Conservation (phyloP, 2,797 vertebrate species). For the Acanthurus tractus region DNA sequence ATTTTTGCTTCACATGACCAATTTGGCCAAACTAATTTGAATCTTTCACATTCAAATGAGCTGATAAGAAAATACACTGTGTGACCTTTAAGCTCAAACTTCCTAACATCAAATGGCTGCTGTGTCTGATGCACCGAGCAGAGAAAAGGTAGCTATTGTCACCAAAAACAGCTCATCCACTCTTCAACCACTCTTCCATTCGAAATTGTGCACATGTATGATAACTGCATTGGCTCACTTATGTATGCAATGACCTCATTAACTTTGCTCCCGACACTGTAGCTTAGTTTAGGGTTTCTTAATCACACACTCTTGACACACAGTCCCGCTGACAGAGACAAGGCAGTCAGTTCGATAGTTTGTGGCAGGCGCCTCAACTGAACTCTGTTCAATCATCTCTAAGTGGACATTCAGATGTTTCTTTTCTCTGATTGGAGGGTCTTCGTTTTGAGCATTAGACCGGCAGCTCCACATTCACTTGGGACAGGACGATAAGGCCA, state of each 20-base stretch:
- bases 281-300: slow-evolving; percentile 23
- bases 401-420: slow-evolving; percentile 16
- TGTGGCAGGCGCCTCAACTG: slow-evolving; percentile 21
- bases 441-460: slow-evolving; percentile 17
- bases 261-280: slow-evolving; percentile 14
- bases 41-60: slow-evolving; percentile 80
- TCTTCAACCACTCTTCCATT: slow-evolving; percentile 42
- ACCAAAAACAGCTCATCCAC: slow-evolving; percentile 40
- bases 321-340: slow-evolving; percentile 33
- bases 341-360: slow-evolving; percentile 32
- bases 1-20: slow-evolving; percentile 79
- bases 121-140: slow-evolving; percentile 18
- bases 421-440: slow-evolving; percentile 18
- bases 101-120: slow-evolving; percentile 29
- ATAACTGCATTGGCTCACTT: slow-evolving; percentile 59
- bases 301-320: slow-evolving; percentile 17
- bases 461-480: slow-evolving; percentile 48
- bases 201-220: slow-evolving; percentile 60
- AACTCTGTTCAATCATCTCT: slow-evolving; percentile 20
- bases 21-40: slow-evolving; percentile 80
- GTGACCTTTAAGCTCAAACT: slow-evolving; percentile 59
- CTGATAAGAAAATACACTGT: slow-evolving; percentile 74
- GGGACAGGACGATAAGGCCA: slow-evolving; percentile 52
- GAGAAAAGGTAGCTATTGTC: slow-evolving; percentile 31
- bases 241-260: slow-evolving; percentile 57